Percentiles rank a stretch among this genome's conserved stretches.
These are phyloP conservation scores for Brenthis daphne DNA, from an alignment of 2,888 invertebrate species.

Conservation along the genomic window DNA sequence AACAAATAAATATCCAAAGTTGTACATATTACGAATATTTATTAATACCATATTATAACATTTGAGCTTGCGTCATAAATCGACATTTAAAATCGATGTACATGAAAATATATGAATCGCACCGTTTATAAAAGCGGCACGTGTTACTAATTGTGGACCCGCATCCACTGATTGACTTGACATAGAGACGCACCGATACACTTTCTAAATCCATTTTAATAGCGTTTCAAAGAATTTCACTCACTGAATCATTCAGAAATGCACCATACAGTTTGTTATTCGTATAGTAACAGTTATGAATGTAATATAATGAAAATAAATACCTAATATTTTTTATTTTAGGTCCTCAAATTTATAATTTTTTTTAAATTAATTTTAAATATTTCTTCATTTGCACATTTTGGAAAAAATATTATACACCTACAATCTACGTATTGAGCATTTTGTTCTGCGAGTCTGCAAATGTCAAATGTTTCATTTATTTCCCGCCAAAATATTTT, in stretches of 20 bases:
- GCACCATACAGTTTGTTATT: too few relatives aligned
- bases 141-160: slow-evolving; percentile 76
- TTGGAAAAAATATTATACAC: not conserved
- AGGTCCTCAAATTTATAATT: too few relatives aligned
- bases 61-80: slow-evolving; percentile 10
- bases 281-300: too few relatives aligned
- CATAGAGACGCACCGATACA: slow-evolving; percentile 65
- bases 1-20: slow-evolving; percentile 34
- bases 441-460: not conserved
- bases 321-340: too few relatives aligned
- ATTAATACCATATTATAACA: not conserved
- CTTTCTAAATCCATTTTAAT: slow-evolving; percentile 48
- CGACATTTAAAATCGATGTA: slow-evolving; percentile 44
- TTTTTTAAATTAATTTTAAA: not conserved
- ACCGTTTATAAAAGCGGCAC: slow-evolving; percentile 62
- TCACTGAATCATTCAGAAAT: not conserved
- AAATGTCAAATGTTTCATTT: not conserved
- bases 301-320: too few relatives aligned
- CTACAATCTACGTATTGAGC: not conserved
- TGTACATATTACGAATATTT: not conserved
- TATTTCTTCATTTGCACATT: not conserved
- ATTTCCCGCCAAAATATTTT: slow-evolving; percentile 6
- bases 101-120: slow-evolving; percentile 74
- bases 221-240: not conserved
- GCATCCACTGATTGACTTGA: slow-evolving; percentile 76